Base-by-base conservation (phyloP, 2,888 invertebrate genomes). In the Chironomus tentans region DNA sequence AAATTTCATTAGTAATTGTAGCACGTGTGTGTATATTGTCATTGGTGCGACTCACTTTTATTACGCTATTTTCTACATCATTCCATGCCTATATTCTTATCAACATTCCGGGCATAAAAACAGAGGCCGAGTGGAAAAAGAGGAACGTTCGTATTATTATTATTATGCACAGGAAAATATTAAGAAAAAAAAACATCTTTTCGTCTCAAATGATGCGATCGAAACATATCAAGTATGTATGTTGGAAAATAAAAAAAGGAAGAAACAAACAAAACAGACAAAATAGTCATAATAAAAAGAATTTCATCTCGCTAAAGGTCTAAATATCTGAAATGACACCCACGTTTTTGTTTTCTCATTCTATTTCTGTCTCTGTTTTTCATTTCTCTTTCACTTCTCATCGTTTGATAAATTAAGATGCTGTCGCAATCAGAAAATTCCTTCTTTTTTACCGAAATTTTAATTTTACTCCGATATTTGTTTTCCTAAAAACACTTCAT, bases 381-480 rank as follows among this genome's bases (percentile, higher is more conserved):
- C 38, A 12, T 48, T 38, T 38, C 22, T 21, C n/a, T 38, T 28
- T 21, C 24, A 13, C 69, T 69, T 21, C 28, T 68, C 38, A 38
- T 24, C 50, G 15, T 48, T 71, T 18, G 46, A 62, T 72, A 72
- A 72, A 72, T 72, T 72, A 61, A 72, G 72, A 72, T 18, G 22
- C 61, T 72, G 61, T 72, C 72, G 46, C 62, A 50, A 70, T 70
- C 70, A 70, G 70, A 48, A 46, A 48, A 48, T 28, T 48, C 47
- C 15, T 70, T 70, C 48, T 70, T 15, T 48, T 22, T 13, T 38
- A 21, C 28, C 22, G 24, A 38, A 38, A 38, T 38, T 15, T 56
- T 15, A 56, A n/a, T 56, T 56, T 56, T 18, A 56, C 56, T 38
- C 38, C 38, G 38, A 38, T 38, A 38, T 56, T 56, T 56, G 56